phyloP scores from a whole-genome alignment of 2,113 vertebrate species.

The Melanerpes aurifrons region DNA sequence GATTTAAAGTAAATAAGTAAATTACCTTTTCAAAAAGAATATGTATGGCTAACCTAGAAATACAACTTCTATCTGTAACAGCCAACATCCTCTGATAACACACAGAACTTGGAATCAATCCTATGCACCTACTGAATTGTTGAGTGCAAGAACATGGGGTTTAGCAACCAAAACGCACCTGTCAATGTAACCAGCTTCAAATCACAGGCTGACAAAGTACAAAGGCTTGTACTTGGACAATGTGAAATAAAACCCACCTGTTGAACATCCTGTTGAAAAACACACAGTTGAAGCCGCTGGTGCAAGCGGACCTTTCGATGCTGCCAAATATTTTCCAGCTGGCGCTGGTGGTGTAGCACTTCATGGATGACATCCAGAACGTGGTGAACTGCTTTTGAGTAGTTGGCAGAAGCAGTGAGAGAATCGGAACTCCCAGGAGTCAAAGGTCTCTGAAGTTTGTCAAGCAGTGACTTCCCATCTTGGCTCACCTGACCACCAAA shows the following conservation, averaged over 20 bases:
- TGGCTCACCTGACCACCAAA: constrained; percentile 88
- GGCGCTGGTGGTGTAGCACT: constrained; percentile 95
- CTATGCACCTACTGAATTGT: not conserved
- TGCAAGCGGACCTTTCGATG: constrained; percentile 97
- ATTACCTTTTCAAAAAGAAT: not conserved
- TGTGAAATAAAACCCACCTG: constrained; percentile 78
- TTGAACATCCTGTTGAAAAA: constrained; percentile 98
- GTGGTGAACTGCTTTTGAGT: constrained; percentile 96
- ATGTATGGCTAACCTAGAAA: not conserved
- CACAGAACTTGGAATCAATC: not conserved
- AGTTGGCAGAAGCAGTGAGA: constrained; percentile 93
- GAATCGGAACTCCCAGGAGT: constrained; percentile 95
- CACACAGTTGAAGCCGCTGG: constrained; percentile 94
- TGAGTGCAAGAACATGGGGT: not conserved
- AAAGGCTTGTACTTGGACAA: not conserved
- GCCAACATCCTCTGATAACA: not conserved
- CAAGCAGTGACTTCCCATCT: constrained; percentile 94
- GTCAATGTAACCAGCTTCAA: not conserved
- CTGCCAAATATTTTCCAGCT: constrained; percentile 98
- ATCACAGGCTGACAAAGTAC: not conserved
- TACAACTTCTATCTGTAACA: not conserved
- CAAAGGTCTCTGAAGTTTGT: constrained; percentile 95
- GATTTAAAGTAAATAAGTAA: not conserved
- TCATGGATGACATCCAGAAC: constrained; percentile 96
- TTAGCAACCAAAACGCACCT: not conserved